Conservation (phyloP, 2,888 invertebrate genomes). For the Lissonota sp. region DNA sequence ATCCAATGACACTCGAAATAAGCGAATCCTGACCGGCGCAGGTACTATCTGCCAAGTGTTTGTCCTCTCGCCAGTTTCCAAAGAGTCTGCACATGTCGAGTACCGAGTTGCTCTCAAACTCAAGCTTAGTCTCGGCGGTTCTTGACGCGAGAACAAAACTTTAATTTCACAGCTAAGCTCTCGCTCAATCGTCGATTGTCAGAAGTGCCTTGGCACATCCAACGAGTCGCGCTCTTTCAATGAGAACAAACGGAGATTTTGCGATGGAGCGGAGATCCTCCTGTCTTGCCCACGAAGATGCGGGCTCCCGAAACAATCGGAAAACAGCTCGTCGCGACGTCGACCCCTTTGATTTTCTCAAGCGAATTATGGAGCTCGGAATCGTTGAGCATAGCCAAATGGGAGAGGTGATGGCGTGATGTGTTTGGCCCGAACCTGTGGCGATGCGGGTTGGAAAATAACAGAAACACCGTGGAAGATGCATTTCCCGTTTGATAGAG, state of each 20-base stretch:
- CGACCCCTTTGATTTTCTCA: background rate
- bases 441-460: background rate
- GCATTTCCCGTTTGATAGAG: too few relatives aligned
- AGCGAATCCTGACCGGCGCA: background rate
- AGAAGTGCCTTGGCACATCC: too few relatives aligned
- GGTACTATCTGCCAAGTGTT: conserved; percentile 14
- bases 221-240: too few relatives aligned
- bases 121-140: background rate
- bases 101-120: conserved; percentile 39
- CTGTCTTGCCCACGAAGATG: background rate
- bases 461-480: background rate
- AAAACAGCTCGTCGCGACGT: background rate
- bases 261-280: too few relatives aligned
- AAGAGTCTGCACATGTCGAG: conserved; percentile 30
- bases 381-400: background rate
- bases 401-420: background rate
- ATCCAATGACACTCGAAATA: background rate
- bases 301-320: background rate
- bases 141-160: background rate
- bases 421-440: background rate
- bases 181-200: too few relatives aligned
- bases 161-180: too few relatives aligned
- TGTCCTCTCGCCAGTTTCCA: conserved; percentile 3
- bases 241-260: too few relatives aligned
- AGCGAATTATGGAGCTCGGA: background rate